Evolutionary conservation across 1,140 invertebrate genomes (phyloP).

Genomic region (Micrasema minimum): DNA sequence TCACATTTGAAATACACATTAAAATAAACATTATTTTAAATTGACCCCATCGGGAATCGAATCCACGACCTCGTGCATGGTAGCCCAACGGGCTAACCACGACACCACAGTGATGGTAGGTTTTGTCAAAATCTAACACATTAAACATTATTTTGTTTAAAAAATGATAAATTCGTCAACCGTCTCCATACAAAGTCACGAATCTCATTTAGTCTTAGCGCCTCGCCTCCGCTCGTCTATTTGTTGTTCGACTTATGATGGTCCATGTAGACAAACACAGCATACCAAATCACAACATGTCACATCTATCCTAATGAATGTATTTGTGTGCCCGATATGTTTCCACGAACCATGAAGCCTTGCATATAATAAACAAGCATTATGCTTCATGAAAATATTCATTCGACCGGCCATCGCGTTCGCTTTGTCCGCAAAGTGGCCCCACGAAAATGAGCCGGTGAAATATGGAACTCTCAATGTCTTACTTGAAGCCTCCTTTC

Average conservation of each 20-base stretch:
- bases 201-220: conserved; percentile 11
- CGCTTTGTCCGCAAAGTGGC: conserved; percentile 3
- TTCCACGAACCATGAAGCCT: conserved; percentile 21
- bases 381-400: not conserved
- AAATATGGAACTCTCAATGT: conserved; percentile 21
- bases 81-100: too few relatives aligned
- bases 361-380: conserved; percentile 30
- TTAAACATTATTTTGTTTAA: too few relatives aligned
- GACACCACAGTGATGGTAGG: too few relatives aligned
- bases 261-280: conserved; percentile 36
- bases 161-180: too few relatives aligned
- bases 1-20: too few relatives aligned
- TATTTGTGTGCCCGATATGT: conserved; percentile 19
- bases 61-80: too few relatives aligned
- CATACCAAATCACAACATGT: conserved; percentile 44
- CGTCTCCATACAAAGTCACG: conserved; percentile 18
- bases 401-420: not conserved
- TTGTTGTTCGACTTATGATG: conserved; percentile 38
- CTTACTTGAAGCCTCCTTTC: conserved; percentile 23
- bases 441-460: conserved; percentile 28
- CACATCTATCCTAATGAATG: conserved; percentile 45
- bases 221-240: conserved; percentile 10
- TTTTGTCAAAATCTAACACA: too few relatives aligned
- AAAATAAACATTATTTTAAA: too few relatives aligned
- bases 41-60: too few relatives aligned